Percentiles rank a stretch among this genome's conserved stretches.
Conservation (phyloP, 2,888 invertebrate genomes). For the Brenthis daphne region DNA sequence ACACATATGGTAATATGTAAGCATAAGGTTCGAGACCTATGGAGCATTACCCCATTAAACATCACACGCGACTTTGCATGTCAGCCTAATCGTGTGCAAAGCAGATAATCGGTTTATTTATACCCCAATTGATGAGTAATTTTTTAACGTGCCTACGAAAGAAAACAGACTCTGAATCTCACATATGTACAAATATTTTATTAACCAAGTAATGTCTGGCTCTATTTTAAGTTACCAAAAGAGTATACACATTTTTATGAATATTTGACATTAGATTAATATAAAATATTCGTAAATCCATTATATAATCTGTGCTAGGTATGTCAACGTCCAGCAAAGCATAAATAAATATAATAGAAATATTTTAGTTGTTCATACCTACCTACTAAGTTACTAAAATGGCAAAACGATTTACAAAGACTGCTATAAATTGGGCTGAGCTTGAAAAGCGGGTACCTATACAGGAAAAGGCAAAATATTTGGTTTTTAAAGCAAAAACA, state of each 20-base stretch:
- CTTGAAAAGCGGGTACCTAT: constrained; percentile 60
- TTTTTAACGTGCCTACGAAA: constrained; percentile 42
- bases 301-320: too few relatives aligned
- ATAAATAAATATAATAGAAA: too few relatives aligned
- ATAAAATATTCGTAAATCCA: too few relatives aligned
- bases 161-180: constrained; percentile 18
- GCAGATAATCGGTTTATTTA: constrained; percentile 55
- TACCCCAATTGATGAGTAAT: constrained; percentile 51
- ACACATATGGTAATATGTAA: constrained; percentile 40
- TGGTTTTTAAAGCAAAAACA: constrained; percentile 66
- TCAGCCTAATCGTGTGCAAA: constrained; percentile 48
- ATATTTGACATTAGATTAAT: too few relatives aligned
- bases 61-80: constrained; percentile 61
- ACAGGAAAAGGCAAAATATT: constrained; percentile 57
- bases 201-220: too few relatives aligned
- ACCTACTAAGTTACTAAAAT: constrained; percentile 1
- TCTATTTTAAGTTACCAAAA: too few relatives aligned
- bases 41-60: constrained; percentile 50
- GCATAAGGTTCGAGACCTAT: constrained; percentile 59
- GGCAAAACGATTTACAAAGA: constrained; percentile 52
- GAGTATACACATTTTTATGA: too few relatives aligned
- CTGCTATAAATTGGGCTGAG: constrained; percentile 63
- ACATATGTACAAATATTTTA: constrained; percentile 7
- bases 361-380: background rate
- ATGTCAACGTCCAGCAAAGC: too few relatives aligned